Base-by-base conservation (phyloP, 2,888 invertebrate genomes). In the Tenthredo notha region DNA sequence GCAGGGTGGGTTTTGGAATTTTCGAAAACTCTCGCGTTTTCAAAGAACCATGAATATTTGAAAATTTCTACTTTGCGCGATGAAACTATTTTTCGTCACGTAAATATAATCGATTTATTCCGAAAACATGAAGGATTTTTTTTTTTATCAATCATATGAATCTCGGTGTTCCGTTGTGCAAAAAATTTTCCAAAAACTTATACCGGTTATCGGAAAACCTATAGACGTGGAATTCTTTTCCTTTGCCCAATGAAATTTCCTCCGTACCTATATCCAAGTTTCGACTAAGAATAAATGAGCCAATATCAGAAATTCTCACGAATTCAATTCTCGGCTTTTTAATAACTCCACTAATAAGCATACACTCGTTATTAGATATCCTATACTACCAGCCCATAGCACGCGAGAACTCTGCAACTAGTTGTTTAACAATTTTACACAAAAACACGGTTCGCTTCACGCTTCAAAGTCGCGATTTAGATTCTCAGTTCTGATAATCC, bases 351-450 rank as follows among this genome's bases (percentile, higher is more conserved):
- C 25, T 61, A 21, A 61, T 61, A 29, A 61, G 61, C 61, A 61
- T 25, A 37, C 9, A 61, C 25, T 61, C 61, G 25, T 61, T 29
- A 61, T 25, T 61, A 21, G 21, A 61, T 25, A 61, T 25, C 61
- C 25, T 25, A 25, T 29, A 12, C 2, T 5, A 25, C 25, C 10
- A 12, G 25, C 5, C 1, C 61, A 25, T 25, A 21, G 61, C 61
- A 61, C 61, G 61, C 21, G 25, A 61, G 25, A 61, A 10, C 25
- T 21, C 61, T 10, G 67, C 29, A 18, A 67, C 67, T 33, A 25
- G 33, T 67, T 67, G 29, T 67, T 67, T 12, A 67, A 67, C 33
- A 33, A 67, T 67, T 67, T 67, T 18, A 67, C 67, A 67, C 67
- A 33, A 67, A 67, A 67, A 29, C 74, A 74, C 21, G 43, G 21